These are phyloP conservation scores for Nycticorax nycticorax DNA, from an alignment of 2,113 vertebrate genomes.

Conservation along the genomic window DNA sequence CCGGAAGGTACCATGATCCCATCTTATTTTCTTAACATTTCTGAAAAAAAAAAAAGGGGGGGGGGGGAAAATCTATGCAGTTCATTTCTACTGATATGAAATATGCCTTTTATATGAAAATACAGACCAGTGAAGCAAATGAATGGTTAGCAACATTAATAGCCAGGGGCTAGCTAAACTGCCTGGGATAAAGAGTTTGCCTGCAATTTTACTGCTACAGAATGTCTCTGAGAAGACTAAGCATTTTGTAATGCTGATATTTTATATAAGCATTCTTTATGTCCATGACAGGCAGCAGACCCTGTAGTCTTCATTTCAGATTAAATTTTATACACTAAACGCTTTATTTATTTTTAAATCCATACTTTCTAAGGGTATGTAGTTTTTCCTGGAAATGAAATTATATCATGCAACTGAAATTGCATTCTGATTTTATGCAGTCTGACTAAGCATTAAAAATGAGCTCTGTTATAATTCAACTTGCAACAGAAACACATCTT, in stretches of 20 bases:
- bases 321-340: neutral
- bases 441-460: constrained; percentile 21
- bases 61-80: neutral
- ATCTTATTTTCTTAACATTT: constrained; percentile 4
- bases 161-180: neutral
- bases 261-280: neutral
- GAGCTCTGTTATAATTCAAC: constrained; percentile 47
- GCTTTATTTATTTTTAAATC: constrained; percentile 17
- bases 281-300: neutral
- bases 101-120: neutral
- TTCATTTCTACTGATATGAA: neutral
- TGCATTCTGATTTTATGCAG: constrained; percentile 39
- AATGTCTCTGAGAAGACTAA: neutral
- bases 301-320: constrained; percentile 3
- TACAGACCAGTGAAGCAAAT: neutral
- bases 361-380: constrained; percentile 7
- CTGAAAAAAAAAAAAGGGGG: neutral
- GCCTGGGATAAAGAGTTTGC: neutral
- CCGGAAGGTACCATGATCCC: neutral
- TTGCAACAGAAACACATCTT: constrained; percentile 27
- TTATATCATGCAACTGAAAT: neutral
- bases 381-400: constrained; percentile 7
- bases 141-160: neutral
- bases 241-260: neutral
- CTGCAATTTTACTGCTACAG: neutral